Evolutionary conservation across 2,113 vertebrate species (phyloP), one percentile per base, ranked within the genome.

Genomic region (Muntiacus reevesi): DNA sequence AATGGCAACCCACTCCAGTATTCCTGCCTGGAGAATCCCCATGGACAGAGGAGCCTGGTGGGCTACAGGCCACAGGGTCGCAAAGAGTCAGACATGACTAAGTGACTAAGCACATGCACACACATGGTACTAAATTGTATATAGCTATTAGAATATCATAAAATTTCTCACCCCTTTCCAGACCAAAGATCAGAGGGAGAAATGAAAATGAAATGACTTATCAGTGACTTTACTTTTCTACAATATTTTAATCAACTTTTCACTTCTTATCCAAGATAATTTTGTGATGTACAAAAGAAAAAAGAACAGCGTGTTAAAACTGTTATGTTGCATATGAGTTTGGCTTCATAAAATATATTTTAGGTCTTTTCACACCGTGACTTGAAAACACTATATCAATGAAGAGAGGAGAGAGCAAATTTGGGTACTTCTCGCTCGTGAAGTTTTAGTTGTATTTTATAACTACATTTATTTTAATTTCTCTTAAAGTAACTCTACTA

Each of bases 181-280:
- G 40, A 76, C 4, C 12, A 91, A 84, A 92, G 21, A 94, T 74
- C 33, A 83, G 43, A 96, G 40, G n/a, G 71, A 60, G 36, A 78
- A 87, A 92, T 47, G 87, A 93, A 96, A 67, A 87, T 83, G 55
- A 91, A 94, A 87, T 25, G 27, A 82, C 83, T 81, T 45, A 40
- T 87, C 50, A 2, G 28, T 52, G 28, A n/a, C 82, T 96, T 76
- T 79, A 79, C 12, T 81, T 50, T 96, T 90, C 27, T 54, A 36
- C 12, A 85, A 62, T 50, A 91, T 89, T 90, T 94, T 89, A 71
- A 76, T 45, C 62, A 81, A 67, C 91, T 76, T 86, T 21, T 95
- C 23, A 84, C 76, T 88, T 95, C 57, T 94, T 91, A 55, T 30
- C 33, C 52, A 95, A 96, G 17, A 43, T 89, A 21, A 87, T 57